phyloP scores from a whole-genome alignment of 23 tunicate genomes.

The Trididemnum miniatum region DNA sequence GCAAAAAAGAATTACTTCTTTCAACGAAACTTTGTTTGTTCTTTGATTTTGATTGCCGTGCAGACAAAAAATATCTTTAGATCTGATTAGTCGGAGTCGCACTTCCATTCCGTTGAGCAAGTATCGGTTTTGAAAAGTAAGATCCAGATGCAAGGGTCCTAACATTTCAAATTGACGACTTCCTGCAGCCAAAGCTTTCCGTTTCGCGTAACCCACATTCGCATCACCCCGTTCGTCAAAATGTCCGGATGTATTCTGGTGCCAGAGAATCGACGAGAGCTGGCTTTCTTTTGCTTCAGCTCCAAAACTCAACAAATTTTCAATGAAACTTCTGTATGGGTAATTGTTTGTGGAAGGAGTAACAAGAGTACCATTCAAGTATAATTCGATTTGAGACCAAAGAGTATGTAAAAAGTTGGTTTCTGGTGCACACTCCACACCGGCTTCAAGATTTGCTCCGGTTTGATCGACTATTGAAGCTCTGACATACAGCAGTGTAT shows the following conservation, averaged over 20 bases:
- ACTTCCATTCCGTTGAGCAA: slow-evolving; percentile 17
- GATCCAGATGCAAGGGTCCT: slow-evolving; percentile 34
- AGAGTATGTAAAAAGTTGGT: slow-evolving; percentile 19
- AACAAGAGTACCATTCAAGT: not conserved
- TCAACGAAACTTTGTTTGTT: not conserved
- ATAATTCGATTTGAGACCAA: slow-evolving; percentile 19
- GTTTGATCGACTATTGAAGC: not conserved
- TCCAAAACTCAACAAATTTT: slow-evolving; percentile 35
- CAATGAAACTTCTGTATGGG: slow-evolving; percentile 34
- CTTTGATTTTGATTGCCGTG: not conserved
- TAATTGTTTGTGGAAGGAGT: slow-evolving; percentile 12
- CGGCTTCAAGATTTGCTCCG: not conserved
- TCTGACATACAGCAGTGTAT: not conserved
- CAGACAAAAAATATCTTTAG: slow-evolving; percentile 1
- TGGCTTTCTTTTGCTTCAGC: slow-evolving; percentile 11
- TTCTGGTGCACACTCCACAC: not conserved
- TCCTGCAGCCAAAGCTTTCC: slow-evolving; percentile 28
- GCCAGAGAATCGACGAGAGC: not conserved
- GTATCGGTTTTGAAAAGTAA: slow-evolving; percentile 28
- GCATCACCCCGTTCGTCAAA: not conserved
- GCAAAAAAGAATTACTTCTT: not conserved
- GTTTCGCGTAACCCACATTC: not conserved
- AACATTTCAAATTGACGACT: slow-evolving; percentile 11
- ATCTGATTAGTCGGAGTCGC: not conserved
- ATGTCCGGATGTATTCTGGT: slow-evolving; percentile 7